These are phyloP conservation scores for Argyresthia goedartella DNA, from an alignment of 2,888 invertebrate genomes.

Conservation along the genomic window DNA sequence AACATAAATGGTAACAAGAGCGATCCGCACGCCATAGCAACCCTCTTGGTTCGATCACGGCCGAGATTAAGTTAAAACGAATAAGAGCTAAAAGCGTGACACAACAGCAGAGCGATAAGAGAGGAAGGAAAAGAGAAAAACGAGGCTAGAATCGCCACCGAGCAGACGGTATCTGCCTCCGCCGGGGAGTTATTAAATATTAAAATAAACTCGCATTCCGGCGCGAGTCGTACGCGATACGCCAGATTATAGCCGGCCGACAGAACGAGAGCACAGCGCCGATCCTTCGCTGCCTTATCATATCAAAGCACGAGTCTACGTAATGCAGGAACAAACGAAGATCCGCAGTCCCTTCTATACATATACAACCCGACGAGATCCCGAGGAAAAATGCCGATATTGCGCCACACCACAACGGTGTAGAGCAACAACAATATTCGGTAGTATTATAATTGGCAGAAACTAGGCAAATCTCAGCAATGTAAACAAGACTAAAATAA, in stretches of 20 bases:
- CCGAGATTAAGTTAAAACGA: conserved; percentile 55
- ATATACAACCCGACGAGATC: neutral
- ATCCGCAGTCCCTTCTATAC: conserved; percentile 17
- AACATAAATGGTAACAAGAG: neutral
- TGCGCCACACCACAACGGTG: too few relatives aligned
- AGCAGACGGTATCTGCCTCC: conserved; percentile 58
- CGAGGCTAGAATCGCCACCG: conserved; percentile 55
- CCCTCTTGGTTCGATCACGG: conserved; percentile 41
- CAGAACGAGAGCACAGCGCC: conserved; percentile 60
- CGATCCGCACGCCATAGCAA: conserved; percentile 6
- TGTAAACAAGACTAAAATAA: neutral
- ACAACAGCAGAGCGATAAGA: conserved; percentile 62
- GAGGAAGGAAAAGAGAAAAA: conserved; percentile 32
- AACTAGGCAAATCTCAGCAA: conserved; percentile 1
- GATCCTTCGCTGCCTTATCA: conserved; percentile 58
- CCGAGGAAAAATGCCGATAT: conserved; percentile 37
- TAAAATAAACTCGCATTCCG: conserved; percentile 69
- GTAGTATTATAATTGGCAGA: too few relatives aligned
- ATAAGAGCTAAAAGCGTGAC: conserved; percentile 58
- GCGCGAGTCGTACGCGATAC: conserved; percentile 64
- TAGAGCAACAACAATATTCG: too few relatives aligned
- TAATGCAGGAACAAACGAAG: conserved; percentile 43
- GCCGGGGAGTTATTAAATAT: conserved; percentile 68
- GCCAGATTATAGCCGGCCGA: conserved; percentile 57
- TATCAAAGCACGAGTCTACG: conserved; percentile 54